Conservation (phyloP, 2,113 vertebrate species). For the Panthera leo region DNA sequence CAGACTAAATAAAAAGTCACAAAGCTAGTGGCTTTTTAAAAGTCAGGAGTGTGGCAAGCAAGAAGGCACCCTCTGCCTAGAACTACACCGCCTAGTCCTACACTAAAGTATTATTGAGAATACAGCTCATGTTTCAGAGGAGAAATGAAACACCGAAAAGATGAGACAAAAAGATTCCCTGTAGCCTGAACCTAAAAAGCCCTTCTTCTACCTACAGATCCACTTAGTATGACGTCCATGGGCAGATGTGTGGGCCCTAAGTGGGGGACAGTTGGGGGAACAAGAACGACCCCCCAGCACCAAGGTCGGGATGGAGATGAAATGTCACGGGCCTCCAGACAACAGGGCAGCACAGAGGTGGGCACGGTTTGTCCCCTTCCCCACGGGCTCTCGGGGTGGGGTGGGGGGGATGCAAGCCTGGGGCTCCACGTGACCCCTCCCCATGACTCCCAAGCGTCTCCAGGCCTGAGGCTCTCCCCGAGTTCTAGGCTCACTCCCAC, state of each 20-base stretch:
- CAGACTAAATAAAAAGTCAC: neutral
- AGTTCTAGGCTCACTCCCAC: neutral
- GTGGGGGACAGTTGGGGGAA: neutral
- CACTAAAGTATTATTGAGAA: neutral
- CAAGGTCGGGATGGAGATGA: neutral
- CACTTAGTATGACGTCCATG: neutral
- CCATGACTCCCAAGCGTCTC: neutral
- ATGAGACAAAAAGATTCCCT: neutral
- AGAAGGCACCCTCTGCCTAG: neutral
- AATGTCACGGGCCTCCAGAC: neutral
- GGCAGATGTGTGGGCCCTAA: neutral
- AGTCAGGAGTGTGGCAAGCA: neutral
- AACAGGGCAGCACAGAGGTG: neutral
- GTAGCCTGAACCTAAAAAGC: neutral
- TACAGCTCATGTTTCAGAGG: neutral
- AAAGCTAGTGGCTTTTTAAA: neutral
- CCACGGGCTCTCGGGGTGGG: too few species aligned
- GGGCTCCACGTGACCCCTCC: neutral
- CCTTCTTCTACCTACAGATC: neutral
- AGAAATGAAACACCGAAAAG: neutral
- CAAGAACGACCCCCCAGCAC: neutral
- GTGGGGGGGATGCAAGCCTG: neutral
- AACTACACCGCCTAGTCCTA: neutral
- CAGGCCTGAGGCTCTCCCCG: neutral
- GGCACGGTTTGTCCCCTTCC: neutral